Conservation (phyloP, 2,888 invertebrate species). For the Drosophila phalerata region DNA sequence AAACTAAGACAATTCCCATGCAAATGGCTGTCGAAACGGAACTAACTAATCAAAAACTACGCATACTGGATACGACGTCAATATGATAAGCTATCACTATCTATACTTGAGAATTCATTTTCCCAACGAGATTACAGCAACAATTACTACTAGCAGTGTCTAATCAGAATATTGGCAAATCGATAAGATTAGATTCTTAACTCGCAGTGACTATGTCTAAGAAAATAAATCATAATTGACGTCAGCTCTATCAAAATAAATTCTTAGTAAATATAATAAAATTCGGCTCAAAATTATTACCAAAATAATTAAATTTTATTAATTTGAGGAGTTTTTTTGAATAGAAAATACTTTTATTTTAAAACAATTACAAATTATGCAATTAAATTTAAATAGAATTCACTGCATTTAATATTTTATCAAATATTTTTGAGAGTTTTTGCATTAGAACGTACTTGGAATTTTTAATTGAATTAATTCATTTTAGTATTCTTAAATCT, state of each 20-base stretch:
- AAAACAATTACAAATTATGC: not conserved
- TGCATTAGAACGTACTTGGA: not conserved
- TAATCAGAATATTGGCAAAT: slow-evolving; percentile 25
- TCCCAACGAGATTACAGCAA: slow-evolving; percentile 15
- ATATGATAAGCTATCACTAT: slow-evolving; percentile 6
- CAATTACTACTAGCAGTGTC: slow-evolving; percentile 1
- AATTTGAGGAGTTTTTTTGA: not conserved
- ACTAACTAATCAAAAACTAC: slow-evolving; percentile 23
- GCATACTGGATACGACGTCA: slow-evolving; percentile 18
- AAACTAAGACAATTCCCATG: slow-evolving; percentile 15
- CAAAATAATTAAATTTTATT: not conserved
- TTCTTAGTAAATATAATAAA: slow-evolving; percentile 4
- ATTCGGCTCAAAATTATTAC: not conserved
- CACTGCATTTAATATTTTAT: not conserved
- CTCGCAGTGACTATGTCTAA: slow-evolving; percentile 1
- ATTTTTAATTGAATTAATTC: slow-evolving; percentile 1
- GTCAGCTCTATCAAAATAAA: slow-evolving; percentile 12
- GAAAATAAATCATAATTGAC: slow-evolving; percentile 17
- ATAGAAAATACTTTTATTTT: not conserved
- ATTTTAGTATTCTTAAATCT: slow-evolving; percentile 1
- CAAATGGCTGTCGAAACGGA: slow-evolving; percentile 29
- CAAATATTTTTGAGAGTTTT: not conserved
- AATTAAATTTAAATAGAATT: not conserved
- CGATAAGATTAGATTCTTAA: slow-evolving; percentile 39
- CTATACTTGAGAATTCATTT: slow-evolving; percentile 2